Base-by-base conservation (phyloP, 1,140 invertebrate species). In the Zaprionus inermis region DNA sequence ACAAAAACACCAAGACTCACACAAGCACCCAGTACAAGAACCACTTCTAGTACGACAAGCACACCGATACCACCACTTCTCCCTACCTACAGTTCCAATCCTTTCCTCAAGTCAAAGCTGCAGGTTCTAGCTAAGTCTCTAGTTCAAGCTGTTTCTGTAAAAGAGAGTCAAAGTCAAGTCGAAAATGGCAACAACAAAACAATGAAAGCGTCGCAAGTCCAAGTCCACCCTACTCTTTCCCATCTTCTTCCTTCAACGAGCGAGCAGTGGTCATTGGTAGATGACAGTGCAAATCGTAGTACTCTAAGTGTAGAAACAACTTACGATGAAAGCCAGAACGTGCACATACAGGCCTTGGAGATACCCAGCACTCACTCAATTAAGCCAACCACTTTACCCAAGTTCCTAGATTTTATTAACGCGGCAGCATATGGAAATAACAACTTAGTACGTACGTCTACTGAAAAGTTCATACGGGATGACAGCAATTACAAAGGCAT, bases 101-200 rank as follows among this genome's bases (percentile, higher is more conserved):
- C 83, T 44, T 88, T 88, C 79, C 81, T 91, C 16, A 78, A 85
- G 67, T 78, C 86, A 1, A 81, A 82, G 57, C 61, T 90, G 2
- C 76, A 90, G 63, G 67, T 60, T 10, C 58, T 90, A 11, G 78
- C 79, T 20, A 75, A 86, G 49, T 75, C 75, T 16, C 20, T 79
- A 54, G 77, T 65, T 52, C 69, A 51, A 57, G 61, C 71, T 72
- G 78, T 84, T n/a, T 41, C 78, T 22, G 59, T 49, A 49, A 49
- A 18, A 49, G 44, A 49, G 44, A 49, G 18, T 49, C 44, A 67
- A 36, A 72, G 36, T 55, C 58, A 61, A 77, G 49, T 30, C 44
- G 51, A 60, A 41, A 66, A 51, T 34, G 54, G 38, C 49, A 66
- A 70, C 20, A 54, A 55, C 34, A n/a, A 44, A 16, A 44, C n/a